Evolutionary conservation across 1,140 invertebrate species (phyloP), one percentile per base, ranked within the genome.

Genomic region (Lepeophtheirus salmonis): DNA sequence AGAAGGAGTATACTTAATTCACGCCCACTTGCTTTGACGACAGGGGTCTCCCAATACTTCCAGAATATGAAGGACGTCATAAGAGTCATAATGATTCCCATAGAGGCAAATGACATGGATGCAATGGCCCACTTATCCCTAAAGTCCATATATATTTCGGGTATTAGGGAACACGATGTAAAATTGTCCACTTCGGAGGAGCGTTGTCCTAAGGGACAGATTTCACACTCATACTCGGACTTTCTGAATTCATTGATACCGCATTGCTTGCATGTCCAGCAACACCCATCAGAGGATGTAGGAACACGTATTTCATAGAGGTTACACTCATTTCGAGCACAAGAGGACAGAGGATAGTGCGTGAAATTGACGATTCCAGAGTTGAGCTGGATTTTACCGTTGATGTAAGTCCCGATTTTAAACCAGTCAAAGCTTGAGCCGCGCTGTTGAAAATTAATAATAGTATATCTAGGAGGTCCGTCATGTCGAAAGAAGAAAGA

Each of bases 1-100:
- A 76, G 67, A 4, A 77, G 67, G 12, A 77, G 63, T 48, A 68
- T 70, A 57, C 70, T 73, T 2, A 70, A 65, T 62, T 79, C 78
- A 12, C 78, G 68, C 0, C 78, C 78, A 0, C 77, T 74, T 0
- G 78, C 78, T 63, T 79, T 79, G 56, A 79, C 78, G 49, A 79
- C 72, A 2, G 78, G 77, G 0, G 78, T 79, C 23, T 74, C 70
- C 49, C 68, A 62, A 67, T 84, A 77, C 0, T 73, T 74, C 66
- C 82, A 79, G 67, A 84, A 83, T 1, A 83, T 82, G 66, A 84
- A 81, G 13, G 79, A 25, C 3, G 56, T 64, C 2, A 59, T 55
- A 21, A 41, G 20, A 17, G 57, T 59, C 24, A 64, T 49, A n/a
- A 50, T 2, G 61, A 58, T 61, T 18, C 76, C 76, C 3, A 76